Evolutionary conservation across 2,888 invertebrate species (phyloP).

Genomic region (Sialis lutaria): DNA sequence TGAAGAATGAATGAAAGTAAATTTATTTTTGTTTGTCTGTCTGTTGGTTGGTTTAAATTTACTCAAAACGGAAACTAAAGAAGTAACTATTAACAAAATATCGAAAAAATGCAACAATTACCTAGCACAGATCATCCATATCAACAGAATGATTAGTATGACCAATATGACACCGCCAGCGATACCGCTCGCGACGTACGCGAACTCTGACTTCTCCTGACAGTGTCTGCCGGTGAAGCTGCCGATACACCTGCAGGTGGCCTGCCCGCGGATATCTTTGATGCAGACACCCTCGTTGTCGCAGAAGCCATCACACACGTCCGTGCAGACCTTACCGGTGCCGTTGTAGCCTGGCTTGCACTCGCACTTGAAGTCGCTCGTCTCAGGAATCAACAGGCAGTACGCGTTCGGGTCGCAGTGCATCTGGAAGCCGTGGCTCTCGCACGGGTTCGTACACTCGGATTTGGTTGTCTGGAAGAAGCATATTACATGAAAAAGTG

Average conservation of each 20-base stretch:
- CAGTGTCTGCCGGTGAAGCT: slow-evolving; percentile 84
- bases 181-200: slow-evolving; percentile 87
- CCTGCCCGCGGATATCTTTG: slow-evolving; percentile 66
- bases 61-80: no score
- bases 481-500: background rate
- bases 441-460: slow-evolving; percentile 84
- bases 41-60: no score
- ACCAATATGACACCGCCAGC: slow-evolving; percentile 88
- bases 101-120: slow-evolving; percentile 18
- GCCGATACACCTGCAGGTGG: slow-evolving; percentile 77
- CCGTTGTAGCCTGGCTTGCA: slow-evolving; percentile 89
- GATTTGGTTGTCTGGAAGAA: slow-evolving; percentile 46
- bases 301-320: slow-evolving; percentile 72
- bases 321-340: slow-evolving; percentile 63
- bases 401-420: slow-evolving; percentile 78
- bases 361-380: slow-evolving; percentile 73
- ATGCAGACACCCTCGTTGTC: slow-evolving; percentile 81
- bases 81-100: no score
- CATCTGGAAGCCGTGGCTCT: slow-evolving; percentile 63
- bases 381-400: slow-evolving; percentile 68
- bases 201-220: slow-evolving; percentile 83
- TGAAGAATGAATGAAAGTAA: no score
- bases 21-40: no score
- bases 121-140: slow-evolving; percentile 96
- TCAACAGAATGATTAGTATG: slow-evolving; percentile 77